Base-by-base conservation (phyloP, 2,797 vertebrate genomes). In the Apogon talboti region DNA sequence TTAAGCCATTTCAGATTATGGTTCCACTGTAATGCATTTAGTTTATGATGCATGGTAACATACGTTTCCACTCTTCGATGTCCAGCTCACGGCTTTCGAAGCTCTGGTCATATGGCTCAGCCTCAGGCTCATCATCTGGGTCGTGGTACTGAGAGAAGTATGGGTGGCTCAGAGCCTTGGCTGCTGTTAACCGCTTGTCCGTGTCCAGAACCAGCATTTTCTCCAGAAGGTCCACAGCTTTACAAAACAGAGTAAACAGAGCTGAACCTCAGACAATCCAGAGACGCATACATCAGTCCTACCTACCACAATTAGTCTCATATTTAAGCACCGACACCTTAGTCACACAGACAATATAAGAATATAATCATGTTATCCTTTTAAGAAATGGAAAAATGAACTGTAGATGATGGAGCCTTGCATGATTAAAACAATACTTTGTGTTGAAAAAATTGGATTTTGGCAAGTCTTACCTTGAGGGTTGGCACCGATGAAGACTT, bases 191-290 rank as follows among this genome's bases (percentile, higher is more conserved):
- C 50, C 98, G 92, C 66, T 96, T 96, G 87, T 99, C 98, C 0
- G 98, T 98, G 83, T 99, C 98, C 93, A 99, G 89, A 5, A 99
- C 96, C 82, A 99, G 87, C 98, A 99, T 99, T 92, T 99, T 99
- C 92, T 99, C 98, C 70, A 99, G 89, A 71, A 99, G 89, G 86
- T 99, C 98, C 54, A 99, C 98, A 58, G 98, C 98, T 99, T 68
- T 7, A 51, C 53, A 57, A 56, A 19, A 40, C 7, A 59, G 33
- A 10, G 7, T 40, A 7, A 68, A 40, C 9, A 58, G 7, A 56
- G 41, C 4, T 12, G 14, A 63, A 51, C 63, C 10, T 37, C 19
- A 61, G 18, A 33, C 8, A 2, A 47, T 24, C 2, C 18, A 21
- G 12, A 38, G 21, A 28, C 6, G 4, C 3, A 28, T 28, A 8